phyloP scores from a whole-genome alignment of 1,140 invertebrate species.

The Drosophila tropicalis region DNA sequence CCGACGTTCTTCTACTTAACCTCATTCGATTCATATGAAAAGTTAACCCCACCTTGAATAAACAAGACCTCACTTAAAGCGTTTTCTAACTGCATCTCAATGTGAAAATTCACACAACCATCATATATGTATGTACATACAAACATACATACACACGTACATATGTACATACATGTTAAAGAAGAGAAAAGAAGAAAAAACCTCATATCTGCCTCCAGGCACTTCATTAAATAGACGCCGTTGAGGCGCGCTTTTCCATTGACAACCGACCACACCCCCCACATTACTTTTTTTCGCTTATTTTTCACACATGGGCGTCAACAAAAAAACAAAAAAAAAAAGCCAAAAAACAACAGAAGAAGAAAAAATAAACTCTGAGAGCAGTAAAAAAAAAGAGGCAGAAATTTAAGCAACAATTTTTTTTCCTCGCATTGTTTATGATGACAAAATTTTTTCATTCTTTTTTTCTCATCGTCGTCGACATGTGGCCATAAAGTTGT shows the following conservation, averaged over 20 bases:
- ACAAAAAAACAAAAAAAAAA: slow-evolving; percentile 45
- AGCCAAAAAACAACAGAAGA: slow-evolving; percentile 17
- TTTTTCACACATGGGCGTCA: slow-evolving; percentile 76
- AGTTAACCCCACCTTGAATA: slow-evolving; percentile 35
- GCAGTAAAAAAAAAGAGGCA: slow-evolving; percentile 23
- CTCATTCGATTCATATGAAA: slow-evolving; percentile 37
- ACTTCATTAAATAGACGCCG: slow-evolving; percentile 77
- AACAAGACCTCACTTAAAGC: slow-evolving; percentile 38
- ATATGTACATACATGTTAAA: slow-evolving; percentile 28
- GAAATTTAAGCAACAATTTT: slow-evolving; percentile 71
- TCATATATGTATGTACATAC: slow-evolving; percentile 12
- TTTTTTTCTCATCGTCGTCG: slow-evolving; percentile 44
- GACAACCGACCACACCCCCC: slow-evolving; percentile 59
- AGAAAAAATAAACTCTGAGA: slow-evolving; percentile 25
- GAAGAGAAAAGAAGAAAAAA: slow-evolving; percentile 23
- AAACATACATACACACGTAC: no score
- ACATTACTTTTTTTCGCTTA: slow-evolving; percentile 68
- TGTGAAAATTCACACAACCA: slow-evolving; percentile 74
- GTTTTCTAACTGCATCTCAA: slow-evolving; percentile 32
- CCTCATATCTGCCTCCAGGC: slow-evolving; percentile 39
- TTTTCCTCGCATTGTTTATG: slow-evolving; percentile 66
- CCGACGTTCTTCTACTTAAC: slow-evolving; percentile 20
- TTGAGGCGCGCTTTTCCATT: slow-evolving; percentile 66
- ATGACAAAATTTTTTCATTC: slow-evolving; percentile 59
- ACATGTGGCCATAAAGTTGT: slow-evolving; percentile 78